These are phyloP conservation scores for Drosophila mettleri DNA, from an alignment of 2,888 invertebrate genomes.

Conservation along the genomic window DNA sequence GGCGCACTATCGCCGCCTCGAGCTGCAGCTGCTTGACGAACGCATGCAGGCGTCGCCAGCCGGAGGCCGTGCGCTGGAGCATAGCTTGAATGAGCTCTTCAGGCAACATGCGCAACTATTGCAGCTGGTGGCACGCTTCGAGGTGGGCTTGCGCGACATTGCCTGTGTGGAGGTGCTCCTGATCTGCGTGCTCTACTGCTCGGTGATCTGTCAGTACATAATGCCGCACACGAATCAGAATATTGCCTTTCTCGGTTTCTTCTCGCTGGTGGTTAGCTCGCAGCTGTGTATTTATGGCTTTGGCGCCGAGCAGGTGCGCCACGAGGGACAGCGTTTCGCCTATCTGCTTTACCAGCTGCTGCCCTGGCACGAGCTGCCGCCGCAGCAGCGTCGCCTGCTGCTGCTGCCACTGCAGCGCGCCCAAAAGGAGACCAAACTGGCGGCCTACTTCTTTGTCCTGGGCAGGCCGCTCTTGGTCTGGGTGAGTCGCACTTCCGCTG, in stretches of 20 bases:
- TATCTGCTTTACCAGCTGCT: constrained; percentile 40
- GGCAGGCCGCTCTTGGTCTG: constrained; percentile 55
- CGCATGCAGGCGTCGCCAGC: neutral
- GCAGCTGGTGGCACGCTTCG: constrained; percentile 40
- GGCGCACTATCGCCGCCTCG: constrained; percentile 50
- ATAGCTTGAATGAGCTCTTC: constrained; percentile 23
- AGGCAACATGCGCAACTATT: constrained; percentile 38
- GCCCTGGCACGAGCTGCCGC: constrained; percentile 46
- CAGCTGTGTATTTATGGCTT: constrained; percentile 60
- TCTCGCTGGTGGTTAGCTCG: constrained; percentile 46
- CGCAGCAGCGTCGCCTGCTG: constrained; percentile 35
- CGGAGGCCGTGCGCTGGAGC: constrained; percentile 19
- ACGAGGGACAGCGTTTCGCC: constrained; percentile 41
- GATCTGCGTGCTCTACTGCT: constrained; percentile 56
- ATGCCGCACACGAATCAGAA: constrained; percentile 62
- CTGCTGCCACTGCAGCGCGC: constrained; percentile 49
- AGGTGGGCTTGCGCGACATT: constrained; percentile 44
- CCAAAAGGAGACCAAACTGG: constrained; percentile 40
- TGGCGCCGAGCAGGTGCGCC: constrained; percentile 57
- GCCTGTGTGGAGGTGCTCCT: constrained; percentile 57
- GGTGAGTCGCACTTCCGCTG: constrained; percentile 37
- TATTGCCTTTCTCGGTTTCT: constrained; percentile 61
- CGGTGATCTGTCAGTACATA: constrained; percentile 61
- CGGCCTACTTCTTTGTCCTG: constrained; percentile 53
- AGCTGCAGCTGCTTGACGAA: constrained; percentile 17